Evolutionary conservation across 2,113 vertebrate species (phyloP).

Genomic region (Osmerus mordax): DNA sequence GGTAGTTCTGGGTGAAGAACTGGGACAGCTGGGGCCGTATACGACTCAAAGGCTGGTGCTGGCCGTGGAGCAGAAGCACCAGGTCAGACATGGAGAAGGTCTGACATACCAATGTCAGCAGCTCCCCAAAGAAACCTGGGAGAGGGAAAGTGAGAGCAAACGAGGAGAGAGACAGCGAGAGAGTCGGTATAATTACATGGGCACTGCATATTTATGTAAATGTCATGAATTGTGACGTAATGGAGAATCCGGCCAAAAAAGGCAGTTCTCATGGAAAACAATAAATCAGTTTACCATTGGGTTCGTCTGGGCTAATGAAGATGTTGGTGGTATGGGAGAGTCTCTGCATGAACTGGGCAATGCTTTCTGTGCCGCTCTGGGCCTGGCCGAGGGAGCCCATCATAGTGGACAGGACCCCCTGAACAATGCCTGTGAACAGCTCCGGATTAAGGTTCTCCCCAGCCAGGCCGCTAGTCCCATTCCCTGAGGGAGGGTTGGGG

Average conservation of each 20-base stretch:
- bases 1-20: slow-evolving; percentile 88
- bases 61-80: slow-evolving; percentile 88
- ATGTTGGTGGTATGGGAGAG: slow-evolving; percentile 87
- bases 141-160: not conserved
- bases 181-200: not conserved
- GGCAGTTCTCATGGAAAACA: not conserved
- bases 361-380: slow-evolving; percentile 85
- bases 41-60: slow-evolving; percentile 83
- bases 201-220: too few relatives aligned
- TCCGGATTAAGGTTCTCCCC: slow-evolving; percentile 79
- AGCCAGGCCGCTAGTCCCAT: slow-evolving; percentile 1
- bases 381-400: slow-evolving; percentile 85
- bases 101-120: slow-evolving; percentile 87
- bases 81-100: slow-evolving; percentile 90
- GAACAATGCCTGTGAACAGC: slow-evolving; percentile 86
- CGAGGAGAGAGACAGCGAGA: not conserved
- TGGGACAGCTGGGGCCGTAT: slow-evolving; percentile 84
- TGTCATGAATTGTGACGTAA: not conserved
- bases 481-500: slow-evolving; percentile 26
- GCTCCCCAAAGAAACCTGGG: slow-evolving; percentile 86
- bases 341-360: slow-evolving; percentile 88
- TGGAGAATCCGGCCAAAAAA: not conserved
- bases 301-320: slow-evolving; percentile 80
- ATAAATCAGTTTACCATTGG: slow-evolving; percentile 61
- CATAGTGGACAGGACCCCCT: slow-evolving; percentile 85